A percentile compares a stretch with the other conserved stretches of the same genome.
These are phyloP conservation scores for Abscondita cerata DNA, from an alignment of 2,888 invertebrate species.

Conservation along the genomic window DNA sequence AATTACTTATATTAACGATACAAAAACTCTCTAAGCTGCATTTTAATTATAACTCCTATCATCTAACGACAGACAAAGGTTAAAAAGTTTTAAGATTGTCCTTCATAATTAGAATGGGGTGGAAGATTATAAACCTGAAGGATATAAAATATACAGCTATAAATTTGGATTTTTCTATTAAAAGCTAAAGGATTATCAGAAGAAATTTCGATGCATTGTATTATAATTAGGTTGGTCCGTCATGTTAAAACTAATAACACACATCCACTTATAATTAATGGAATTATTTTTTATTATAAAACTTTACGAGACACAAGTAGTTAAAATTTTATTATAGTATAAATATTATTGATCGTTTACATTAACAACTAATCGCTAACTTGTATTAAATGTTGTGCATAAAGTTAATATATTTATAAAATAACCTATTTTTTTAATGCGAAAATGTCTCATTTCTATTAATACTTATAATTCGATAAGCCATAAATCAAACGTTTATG, in stretches of 20 bases:
- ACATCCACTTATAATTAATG: background rate
- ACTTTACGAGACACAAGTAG: conserved; percentile 10
- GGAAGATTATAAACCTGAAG: conserved; percentile 11
- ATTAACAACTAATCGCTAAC: conserved; percentile 11
- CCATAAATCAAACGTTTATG: too few species aligned
- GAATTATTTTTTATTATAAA: background rate
- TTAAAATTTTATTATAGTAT: conserved; percentile 5
- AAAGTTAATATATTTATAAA: conserved; percentile 10
- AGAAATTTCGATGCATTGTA: too few species aligned
- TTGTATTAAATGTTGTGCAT: conserved; percentile 8
- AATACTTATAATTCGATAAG: background rate
- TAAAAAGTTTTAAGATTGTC: conserved; percentile 12
- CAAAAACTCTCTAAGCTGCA: conserved; percentile 11
- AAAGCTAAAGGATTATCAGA: too few species aligned
- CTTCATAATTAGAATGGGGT: conserved; percentile 10
- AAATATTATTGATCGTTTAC: conserved; percentile 12
- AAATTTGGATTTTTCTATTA: background rate
- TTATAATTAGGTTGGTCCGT: background rate
- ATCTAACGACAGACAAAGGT: conserved; percentile 12
- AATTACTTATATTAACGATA: conserved; percentile 13
- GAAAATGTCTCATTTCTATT: conserved; percentile 3
- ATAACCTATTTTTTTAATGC: conserved; percentile 11
- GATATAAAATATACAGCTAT: conserved; percentile 8
- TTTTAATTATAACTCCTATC: conserved; percentile 13
- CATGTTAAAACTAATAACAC: background rate